Base-by-base conservation (phyloP, 1,140 invertebrate genomes). In the Drosophila baimaii region DNA sequence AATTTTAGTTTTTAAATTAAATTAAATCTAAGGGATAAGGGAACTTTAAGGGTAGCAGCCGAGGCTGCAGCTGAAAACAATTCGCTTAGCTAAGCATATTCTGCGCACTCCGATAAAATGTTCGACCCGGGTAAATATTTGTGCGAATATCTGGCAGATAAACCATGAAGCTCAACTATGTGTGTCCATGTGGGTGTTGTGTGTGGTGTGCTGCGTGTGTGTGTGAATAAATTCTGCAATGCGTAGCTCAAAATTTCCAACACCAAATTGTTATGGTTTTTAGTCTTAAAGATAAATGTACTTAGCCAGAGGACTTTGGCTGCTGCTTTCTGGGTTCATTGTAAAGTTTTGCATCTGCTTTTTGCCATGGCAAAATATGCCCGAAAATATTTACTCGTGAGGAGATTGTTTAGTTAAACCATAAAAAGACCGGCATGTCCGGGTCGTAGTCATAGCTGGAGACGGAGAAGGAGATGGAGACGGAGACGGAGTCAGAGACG, bases 301-400 rank as follows among this genome's bases (percentile, higher is more conserved):
- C 55, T 77, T 58, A 71, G 66, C 69, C 69, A 71, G 44, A 74
- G 57, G 56, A 37, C 17, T 43, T 17, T 41, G 54, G 21, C 13
- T 31, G 47, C n/a, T 35, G 27, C 46, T 41, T n/a, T 43, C 46
- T 5, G 54, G 15, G 27, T 29, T 27, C 15, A 43, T 43, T 33
- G 76, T 54, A 54, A 54, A 35, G 51, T 65, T 64, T 65, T 58
- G 62, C 62, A 65, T 65, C 27, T 65, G 44, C 41, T 27, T 86
- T 86, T 62, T 59, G 79, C 77, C 51, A 1, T 54, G 8, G 9
- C 31, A 54, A 54, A 54, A 86, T 86, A 86, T 86, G 82, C 77
- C 77, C 54, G 73, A 88, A 89, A 89, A 88, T 88, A 88, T 88
- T 88, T 88, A 89, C 84, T 84, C 74, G 79, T 75, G 84, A 84